These are phyloP conservation scores for Kuschelorhynchus macadamiae DNA, from an alignment of 2,888 invertebrate species.

Conservation along the genomic window DNA sequence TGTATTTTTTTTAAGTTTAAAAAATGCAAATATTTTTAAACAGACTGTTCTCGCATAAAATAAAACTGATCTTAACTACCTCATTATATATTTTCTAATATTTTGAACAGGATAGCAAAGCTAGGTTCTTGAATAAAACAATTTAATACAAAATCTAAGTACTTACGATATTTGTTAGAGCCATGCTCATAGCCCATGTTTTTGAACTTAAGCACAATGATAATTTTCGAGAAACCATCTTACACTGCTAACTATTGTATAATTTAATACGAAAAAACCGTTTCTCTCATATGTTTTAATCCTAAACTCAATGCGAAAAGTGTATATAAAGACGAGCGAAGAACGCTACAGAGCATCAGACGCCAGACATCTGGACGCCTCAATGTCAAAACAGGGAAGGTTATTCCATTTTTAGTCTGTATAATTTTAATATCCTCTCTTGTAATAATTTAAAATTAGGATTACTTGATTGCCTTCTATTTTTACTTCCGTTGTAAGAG, in stretches of 20 bases:
- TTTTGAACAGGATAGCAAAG: too few relatives aligned
- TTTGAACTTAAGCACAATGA: slow-evolving; percentile 33
- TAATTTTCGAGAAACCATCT: slow-evolving; percentile 1
- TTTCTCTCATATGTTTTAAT: too few relatives aligned
- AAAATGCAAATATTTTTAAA: too few relatives aligned
- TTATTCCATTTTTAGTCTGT: slow-evolving; percentile 15
- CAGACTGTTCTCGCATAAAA: not conserved
- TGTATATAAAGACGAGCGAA: slow-evolving; percentile 5
- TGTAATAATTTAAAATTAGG: too few relatives aligned
- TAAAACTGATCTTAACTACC: not conserved
- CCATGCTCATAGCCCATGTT: slow-evolving; percentile 46
- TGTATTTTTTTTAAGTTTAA: too few relatives aligned
- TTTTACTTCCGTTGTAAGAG: too few relatives aligned
- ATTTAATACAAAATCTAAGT: slow-evolving; percentile 1
- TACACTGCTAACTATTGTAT: not conserved
- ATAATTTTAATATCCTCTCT: too few relatives aligned
- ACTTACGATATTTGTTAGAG: slow-evolving; percentile 43
- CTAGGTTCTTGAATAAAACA: not conserved
- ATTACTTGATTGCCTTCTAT: too few relatives aligned
- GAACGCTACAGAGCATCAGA: slow-evolving; percentile 13
- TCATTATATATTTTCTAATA: too few relatives aligned
- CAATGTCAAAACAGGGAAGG: not conserved
- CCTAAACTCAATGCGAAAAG: not conserved
- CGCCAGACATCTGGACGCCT: slow-evolving; percentile 48
- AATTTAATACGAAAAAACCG: not conserved